Percentiles rank a stretch among this genome's conserved stretches.
Conservation (phyloP, 2,113 vertebrate genomes). For the Seriola rivoliana region DNA sequence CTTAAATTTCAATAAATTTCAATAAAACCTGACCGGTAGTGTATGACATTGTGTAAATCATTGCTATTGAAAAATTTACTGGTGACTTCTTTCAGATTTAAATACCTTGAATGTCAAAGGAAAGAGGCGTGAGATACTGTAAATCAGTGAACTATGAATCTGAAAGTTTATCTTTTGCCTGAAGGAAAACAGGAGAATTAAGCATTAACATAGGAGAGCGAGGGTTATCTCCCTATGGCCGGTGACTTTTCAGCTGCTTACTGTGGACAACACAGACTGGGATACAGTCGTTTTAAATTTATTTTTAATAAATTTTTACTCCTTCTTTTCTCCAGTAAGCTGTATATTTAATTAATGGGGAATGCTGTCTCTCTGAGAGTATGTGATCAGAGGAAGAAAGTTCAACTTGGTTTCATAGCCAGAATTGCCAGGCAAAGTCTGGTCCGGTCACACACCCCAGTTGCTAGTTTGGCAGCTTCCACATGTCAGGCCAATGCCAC, state of each 20-base stretch:
- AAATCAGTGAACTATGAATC: slow-evolving; percentile 17
- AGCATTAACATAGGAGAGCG: background rate
- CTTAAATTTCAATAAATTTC: no score
- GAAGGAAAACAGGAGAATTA: slow-evolving; percentile 4
- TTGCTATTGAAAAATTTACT: background rate
- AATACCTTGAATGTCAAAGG: slow-evolving; percentile 32
- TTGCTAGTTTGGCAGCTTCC: slow-evolving; percentile 21
- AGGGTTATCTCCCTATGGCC: background rate
- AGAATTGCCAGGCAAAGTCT: background rate
- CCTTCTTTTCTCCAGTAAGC: background rate
- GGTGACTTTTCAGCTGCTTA: slow-evolving; percentile 9
- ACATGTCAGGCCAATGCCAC: background rate
- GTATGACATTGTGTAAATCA: background rate
- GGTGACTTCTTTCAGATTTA: background rate
- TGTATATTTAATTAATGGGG: background rate
- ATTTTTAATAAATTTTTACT: background rate
- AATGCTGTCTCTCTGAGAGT: background rate
- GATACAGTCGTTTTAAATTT: background rate
- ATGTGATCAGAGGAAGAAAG: slow-evolving; percentile 8
- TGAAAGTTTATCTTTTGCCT: slow-evolving; percentile 24
- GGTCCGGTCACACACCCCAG: background rate
- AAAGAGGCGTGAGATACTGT: slow-evolving; percentile 16
- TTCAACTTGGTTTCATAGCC: slow-evolving; percentile 15
- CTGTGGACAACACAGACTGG: background rate
- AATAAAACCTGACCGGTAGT: no score